phyloP scores from a whole-genome alignment of 2,888 invertebrate genomes.

The Stenchaetothrips biformis region DNA sequence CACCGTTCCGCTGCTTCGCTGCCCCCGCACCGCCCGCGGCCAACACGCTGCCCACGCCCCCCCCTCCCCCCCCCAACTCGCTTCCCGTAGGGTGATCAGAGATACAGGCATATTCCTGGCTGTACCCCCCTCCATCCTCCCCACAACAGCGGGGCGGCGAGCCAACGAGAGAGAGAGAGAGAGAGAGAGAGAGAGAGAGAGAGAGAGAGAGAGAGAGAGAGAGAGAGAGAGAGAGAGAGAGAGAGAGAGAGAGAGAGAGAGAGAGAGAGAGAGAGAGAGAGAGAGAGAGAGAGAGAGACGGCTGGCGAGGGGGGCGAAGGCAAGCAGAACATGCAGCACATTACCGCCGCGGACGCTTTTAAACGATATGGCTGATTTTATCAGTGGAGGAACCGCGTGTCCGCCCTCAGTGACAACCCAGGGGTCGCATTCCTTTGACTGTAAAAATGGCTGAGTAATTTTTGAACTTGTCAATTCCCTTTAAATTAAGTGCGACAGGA shows the following conservation, averaged over 20 bases:
- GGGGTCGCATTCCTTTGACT: too few relatives aligned
- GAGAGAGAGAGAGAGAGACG: not conserved
- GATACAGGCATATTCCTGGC: not conserved
- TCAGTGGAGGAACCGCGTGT: too few relatives aligned
- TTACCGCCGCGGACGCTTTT: too few relatives aligned
- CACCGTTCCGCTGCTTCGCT: not conserved
- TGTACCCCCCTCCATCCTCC: not conserved
- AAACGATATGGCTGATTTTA: too few relatives aligned
- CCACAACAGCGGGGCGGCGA: not conserved
- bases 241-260: too few relatives aligned
- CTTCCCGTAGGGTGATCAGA: not conserved
- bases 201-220: slow-evolving; percentile 14
- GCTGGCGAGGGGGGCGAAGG: too few relatives aligned
- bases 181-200: slow-evolving; percentile 17
- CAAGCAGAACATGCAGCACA: too few relatives aligned
- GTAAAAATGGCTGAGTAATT: too few relatives aligned
- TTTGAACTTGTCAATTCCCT: too few relatives aligned
- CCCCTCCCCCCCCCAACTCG: not conserved
- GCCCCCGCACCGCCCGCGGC: not conserved
- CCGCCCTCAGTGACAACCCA: too few relatives aligned
- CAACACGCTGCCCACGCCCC: not conserved
- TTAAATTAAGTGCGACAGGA: too few relatives aligned
- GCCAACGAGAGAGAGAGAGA: not conserved
- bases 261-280: not conserved
- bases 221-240: not conserved